Percentiles rank a stretch among this genome's conserved stretches.
These are phyloP conservation scores for Yponomeuta malinellus DNA, from an alignment of 2,888 invertebrate genomes.

Conservation along the genomic window DNA sequence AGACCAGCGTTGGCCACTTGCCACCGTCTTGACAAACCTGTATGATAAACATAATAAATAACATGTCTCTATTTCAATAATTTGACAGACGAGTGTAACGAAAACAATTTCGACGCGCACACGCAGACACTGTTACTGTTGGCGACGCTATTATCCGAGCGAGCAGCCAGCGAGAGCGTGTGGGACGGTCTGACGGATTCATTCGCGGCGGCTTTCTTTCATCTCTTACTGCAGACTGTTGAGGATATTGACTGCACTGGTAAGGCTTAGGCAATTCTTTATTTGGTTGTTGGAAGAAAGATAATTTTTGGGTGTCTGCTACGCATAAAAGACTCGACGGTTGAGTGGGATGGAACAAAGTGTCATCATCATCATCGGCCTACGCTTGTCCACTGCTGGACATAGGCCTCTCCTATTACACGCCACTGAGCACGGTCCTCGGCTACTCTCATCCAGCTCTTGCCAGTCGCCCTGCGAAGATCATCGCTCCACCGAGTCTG, in stretches of 20 bases:
- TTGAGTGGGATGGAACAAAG: no score
- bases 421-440: no score
- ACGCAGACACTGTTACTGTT: conserved; percentile 45
- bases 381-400: no score
- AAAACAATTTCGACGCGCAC: conserved; percentile 32
- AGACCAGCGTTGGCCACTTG: no score
- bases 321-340: no score
- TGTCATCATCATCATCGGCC: no score
- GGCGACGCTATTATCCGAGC: conserved; percentile 40
- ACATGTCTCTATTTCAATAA: neutral
- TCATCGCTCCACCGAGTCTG: no score
- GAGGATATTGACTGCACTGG: conserved; percentile 27
- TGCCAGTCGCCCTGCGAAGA: no score
- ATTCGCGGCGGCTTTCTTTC: conserved; percentile 33
- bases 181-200: conserved; percentile 44
- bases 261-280: neutral
- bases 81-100: conserved; percentile 38
- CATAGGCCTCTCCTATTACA: no score
- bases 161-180: conserved; percentile 37
- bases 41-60: no score
- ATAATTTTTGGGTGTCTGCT: neutral
- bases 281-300: neutral
- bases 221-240: conserved; percentile 44
- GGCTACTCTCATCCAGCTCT: no score
- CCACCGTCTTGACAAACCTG: no score